A percentile compares a stretch with the other conserved stretches of the same genome.
Conservation (phyloP, 1,140 invertebrate species). For the Bombus balteatus region DNA sequence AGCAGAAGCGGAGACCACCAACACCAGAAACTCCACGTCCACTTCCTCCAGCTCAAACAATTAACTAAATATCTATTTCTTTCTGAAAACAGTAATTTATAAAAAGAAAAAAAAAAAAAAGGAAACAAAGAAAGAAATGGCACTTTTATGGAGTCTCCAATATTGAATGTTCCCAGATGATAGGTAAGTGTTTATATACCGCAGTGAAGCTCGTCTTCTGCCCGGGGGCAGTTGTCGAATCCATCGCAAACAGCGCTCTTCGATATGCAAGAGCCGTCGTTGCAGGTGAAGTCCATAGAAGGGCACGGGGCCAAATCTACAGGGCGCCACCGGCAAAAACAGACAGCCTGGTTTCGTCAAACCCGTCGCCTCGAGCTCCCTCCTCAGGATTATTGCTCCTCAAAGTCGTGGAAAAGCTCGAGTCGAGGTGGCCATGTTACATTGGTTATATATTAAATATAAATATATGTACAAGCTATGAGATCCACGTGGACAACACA, state of each 20-base stretch:
- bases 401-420: background rate
- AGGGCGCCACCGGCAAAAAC: conserved; percentile 73
- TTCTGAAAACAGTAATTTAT: background rate
- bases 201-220: conserved; percentile 88
- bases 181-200: conserved; percentile 75
- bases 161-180: background rate
- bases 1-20: conserved; percentile 22
- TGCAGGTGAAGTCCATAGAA: conserved; percentile 85
- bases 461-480: conserved; percentile 9
- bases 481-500: background rate
- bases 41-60: background rate
- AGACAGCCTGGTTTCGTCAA: conserved; percentile 65
- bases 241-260: conserved; percentile 87
- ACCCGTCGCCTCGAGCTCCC: conserved; percentile 54
- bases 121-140: background rate
- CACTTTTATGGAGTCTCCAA: background rate
- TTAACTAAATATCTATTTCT: background rate
- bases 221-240: conserved; percentile 88
- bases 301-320: conserved; percentile 83
- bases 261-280: conserved; percentile 88
- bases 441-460: background rate
- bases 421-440: background rate
- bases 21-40: background rate
- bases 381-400: background rate
- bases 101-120: background rate